Conservation (phyloP, 2,888 invertebrate species). For the Halictus quadricinctus region DNA sequence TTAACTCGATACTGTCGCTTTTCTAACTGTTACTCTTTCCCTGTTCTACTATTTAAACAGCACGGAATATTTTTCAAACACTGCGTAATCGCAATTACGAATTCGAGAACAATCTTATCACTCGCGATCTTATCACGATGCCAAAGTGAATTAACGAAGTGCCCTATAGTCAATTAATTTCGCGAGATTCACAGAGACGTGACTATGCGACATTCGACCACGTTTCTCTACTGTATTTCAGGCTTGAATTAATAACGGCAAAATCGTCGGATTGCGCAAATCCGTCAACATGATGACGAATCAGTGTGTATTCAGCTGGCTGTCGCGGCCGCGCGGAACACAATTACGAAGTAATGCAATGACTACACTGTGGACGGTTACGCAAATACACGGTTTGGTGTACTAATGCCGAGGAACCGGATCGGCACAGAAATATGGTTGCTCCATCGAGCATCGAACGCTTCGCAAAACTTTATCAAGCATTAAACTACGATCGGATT, state of each 20-base stretch:
- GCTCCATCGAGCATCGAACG: not conserved
- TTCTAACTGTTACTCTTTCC: not conserved
- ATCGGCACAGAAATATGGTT: not conserved
- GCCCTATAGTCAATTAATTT: not conserved
- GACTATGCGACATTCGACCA: not conserved
- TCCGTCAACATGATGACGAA: not conserved
- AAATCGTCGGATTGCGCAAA: not conserved
- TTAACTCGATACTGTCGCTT: not conserved
- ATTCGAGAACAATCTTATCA: not conserved
- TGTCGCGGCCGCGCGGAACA: not conserved
- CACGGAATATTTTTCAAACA: not conserved
- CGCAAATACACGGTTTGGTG: not conserved
- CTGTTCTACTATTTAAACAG: no score
- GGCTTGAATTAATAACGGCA: not conserved
- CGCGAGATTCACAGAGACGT: not conserved
- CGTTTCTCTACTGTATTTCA: not conserved
- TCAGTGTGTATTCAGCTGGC: not conserved
- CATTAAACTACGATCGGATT: not conserved
- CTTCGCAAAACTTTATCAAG: not conserved
- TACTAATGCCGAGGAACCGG: not conserved
- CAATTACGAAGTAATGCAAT: conserved; percentile 10
- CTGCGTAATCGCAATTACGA: no score
- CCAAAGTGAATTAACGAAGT: not conserved
- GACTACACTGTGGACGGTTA: not conserved
- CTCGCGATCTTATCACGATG: not conserved